Base-by-base conservation (phyloP, 2,797 vertebrate species). In the Triplophysa bombifrons region DNA sequence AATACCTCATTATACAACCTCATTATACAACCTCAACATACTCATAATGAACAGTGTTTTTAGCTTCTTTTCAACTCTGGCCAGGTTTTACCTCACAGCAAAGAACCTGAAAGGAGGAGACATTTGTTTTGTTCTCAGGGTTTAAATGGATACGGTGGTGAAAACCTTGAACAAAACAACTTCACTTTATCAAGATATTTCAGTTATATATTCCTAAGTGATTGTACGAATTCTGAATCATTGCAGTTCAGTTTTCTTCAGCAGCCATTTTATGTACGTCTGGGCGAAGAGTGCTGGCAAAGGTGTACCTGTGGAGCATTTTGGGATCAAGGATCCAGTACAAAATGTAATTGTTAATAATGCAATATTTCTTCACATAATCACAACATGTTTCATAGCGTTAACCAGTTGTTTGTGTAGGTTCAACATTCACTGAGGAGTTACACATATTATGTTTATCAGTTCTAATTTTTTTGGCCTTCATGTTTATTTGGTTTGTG, bases 1-100 rank as follows among this genome's bases (percentile, higher is more conserved):
- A 92, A 93, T 95, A 94, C 94, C 94, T 95, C 94, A 94, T 93
- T 81, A 91, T 88, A 84, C 89, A 91, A 94, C 94, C 94, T 95
- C 94, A 94, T 93, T 82, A 91, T 87, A 84, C 89, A 91, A 92
- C 90, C 90, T 78, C 70, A 86, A 91, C 91, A 92, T 87, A 91
- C 89, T 94, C 92, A 94, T 91, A 90, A 89, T 81, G 91, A 87
- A 91, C 93, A 95, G 93, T 95, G 90, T 95, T 48, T 71, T 50
- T 27, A 92, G 87, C 88, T 88, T 89, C 75, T 78, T 74, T 71
- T 85, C 84, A 90, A 91, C 89, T 92, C 80, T 90, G 89, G 76
- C 88, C 90, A 86, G 93, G 94, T 94, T 94, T 93, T 93, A 94
- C 93, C 93, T 95, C 94, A 94, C 93, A 93, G 91, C 92, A 91